phyloP scores from a whole-genome alignment of 2,113 vertebrate genomes.

The Cyanoderma ruficeps region DNA sequence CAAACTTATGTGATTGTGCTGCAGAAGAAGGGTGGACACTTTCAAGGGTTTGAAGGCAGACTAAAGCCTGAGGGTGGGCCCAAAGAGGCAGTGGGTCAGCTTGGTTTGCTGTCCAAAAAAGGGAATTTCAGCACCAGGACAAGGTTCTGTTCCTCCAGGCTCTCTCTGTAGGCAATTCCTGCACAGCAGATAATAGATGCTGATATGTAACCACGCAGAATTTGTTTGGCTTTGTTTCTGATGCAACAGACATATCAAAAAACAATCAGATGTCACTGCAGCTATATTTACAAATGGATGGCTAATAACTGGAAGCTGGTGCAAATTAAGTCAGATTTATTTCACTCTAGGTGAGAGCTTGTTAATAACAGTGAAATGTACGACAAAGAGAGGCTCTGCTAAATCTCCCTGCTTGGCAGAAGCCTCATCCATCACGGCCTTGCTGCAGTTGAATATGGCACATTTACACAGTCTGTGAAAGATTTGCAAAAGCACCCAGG shows the following conservation, averaged over 20 bases:
- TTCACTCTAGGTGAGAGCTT: constrained; percentile 31
- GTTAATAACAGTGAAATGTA: constrained; percentile 6
- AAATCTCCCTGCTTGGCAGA: constrained; percentile 37
- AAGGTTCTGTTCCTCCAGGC: not conserved
- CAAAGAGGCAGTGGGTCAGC: not conserved
- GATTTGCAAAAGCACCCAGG: constrained; percentile 49
- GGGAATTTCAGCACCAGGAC: not conserved
- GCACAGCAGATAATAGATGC: not conserved
- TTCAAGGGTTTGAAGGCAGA: not conserved
- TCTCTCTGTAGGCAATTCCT: not conserved
- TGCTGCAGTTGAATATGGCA: constrained; percentile 16
- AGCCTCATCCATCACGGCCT: not conserved
- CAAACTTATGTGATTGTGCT: not conserved
- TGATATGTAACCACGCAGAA: not conserved
- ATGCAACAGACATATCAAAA: not conserved
- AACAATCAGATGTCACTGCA: not conserved
- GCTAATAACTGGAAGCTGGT: not conserved
- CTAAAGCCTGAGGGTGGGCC: not conserved
- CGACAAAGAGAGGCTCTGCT: not conserved
- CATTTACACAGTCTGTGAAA: constrained; percentile 22
- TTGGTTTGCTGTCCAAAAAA: not conserved
- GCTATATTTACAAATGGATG: not conserved
- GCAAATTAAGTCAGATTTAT: constrained; percentile 42
- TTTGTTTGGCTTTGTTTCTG: not conserved
- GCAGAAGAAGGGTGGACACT: not conserved